These are phyloP conservation scores for Himalopsyche anomala DNA, from an alignment of 2,888 invertebrate genomes.

Conservation along the genomic window DNA sequence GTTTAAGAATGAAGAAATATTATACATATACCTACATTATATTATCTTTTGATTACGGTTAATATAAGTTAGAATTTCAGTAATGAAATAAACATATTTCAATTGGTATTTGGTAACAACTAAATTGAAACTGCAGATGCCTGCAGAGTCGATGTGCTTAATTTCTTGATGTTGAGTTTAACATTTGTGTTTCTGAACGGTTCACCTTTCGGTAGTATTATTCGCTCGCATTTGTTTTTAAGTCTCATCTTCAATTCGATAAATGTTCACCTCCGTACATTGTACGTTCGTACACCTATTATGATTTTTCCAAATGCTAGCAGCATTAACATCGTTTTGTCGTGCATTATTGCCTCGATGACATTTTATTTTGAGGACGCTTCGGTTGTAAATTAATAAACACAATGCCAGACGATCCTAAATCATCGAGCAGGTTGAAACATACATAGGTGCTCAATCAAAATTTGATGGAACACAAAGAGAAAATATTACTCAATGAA, in stretches of 20 bases:
- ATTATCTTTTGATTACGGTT: too few relatives aligned
- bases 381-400: slow-evolving; percentile 12
- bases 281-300: background rate
- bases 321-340: background rate
- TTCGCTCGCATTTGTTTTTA: background rate
- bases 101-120: too few relatives aligned
- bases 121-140: too few relatives aligned
- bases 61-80: too few relatives aligned
- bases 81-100: too few relatives aligned
- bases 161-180: background rate
- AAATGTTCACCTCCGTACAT: background rate
- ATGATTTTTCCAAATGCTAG: slow-evolving; percentile 27
- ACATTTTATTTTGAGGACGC: slow-evolving; percentile 26
- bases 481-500: too few relatives aligned
- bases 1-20: too few relatives aligned
- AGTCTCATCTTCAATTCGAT: slow-evolving; percentile 4
- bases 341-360: slow-evolving; percentile 22
- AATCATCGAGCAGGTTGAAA: background rate
- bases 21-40: too few relatives aligned
- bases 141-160: too few relatives aligned
- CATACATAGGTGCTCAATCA: slow-evolving; percentile 11
- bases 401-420: background rate
- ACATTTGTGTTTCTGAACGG: background rate
- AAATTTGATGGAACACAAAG: background rate
- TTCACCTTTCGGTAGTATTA: background rate